Evolutionary conservation across 92 coral and sea anemone species (phyloP), one percentile per base, ranked within the genome.

Genomic region (Porites cylindrica): DNA sequence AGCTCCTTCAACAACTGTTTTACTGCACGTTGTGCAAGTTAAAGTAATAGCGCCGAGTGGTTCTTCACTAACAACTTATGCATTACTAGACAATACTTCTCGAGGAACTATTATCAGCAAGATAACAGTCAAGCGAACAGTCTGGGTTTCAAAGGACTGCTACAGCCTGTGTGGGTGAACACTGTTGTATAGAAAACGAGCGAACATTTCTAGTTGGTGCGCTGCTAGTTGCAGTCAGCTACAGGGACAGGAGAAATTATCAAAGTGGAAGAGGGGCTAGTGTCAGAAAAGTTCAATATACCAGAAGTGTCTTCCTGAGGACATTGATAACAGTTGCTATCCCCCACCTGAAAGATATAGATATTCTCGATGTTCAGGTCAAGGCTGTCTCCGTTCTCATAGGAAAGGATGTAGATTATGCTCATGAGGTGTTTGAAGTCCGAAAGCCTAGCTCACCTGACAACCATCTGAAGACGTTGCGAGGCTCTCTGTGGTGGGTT

Each of bases 21-120:
- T 29, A 29, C 32, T 29, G 4, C 24, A 88, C 83, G 6, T 82
- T 75, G 23, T 91, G 85, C 43, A 65, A 88, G 82, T 54, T 84
- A 51, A 90, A 84, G 81, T 88, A 92, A 16, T 92, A 66, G 17
- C 81, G 87, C 6, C 80, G 94, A 90, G 83, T 29, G 32, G 32
- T 29, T 29, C 32, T 29, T 29, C 32, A 29, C 32, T 29, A 29
- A 29, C 32, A 29, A 29, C 32, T 29, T 29, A 29, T 2, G 32
- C 32, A 29, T 29, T 29, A 29, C 32, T 29, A 29, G 32, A 29
- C 32, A 1, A 29, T 29, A 0, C 32, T 29, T 29, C 32, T 29
- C 4, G 32, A 29, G 32, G 32, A 66, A 89, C 92, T 50, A 75
- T 92, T 87, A 58, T 92, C 12, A 81, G 81, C 63, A 66, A 50